Evolutionary conservation across 2,888 invertebrate genomes (phyloP).

Genomic region (Mycalesis mineus): DNA sequence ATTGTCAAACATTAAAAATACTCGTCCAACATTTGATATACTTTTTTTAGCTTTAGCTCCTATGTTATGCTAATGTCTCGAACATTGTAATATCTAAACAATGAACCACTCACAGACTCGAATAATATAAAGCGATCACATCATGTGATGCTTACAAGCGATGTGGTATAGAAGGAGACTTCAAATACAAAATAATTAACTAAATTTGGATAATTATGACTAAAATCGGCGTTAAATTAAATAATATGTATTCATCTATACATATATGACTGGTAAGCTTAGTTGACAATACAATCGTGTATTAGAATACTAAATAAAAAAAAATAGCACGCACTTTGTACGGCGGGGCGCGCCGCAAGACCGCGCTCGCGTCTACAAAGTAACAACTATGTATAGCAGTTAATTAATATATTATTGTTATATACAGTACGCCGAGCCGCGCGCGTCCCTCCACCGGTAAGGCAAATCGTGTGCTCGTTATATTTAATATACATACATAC

Average conservation of each 20-base stretch:
- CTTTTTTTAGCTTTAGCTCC: slow-evolving; percentile 34
- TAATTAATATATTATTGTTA: slow-evolving; percentile 66
- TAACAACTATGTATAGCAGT: slow-evolving; percentile 67
- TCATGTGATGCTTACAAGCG: slow-evolving; percentile 65
- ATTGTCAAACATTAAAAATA: slow-evolving; percentile 41
- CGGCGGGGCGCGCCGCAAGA: slow-evolving; percentile 43
- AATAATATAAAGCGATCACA: slow-evolving; percentile 62
- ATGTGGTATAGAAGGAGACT: slow-evolving; percentile 57
- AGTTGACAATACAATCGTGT: slow-evolving; percentile 70
- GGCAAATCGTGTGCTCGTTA: slow-evolving; percentile 63
- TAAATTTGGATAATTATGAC: slow-evolving; percentile 79
- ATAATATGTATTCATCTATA: slow-evolving; percentile 69
- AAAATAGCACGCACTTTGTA: slow-evolving; percentile 70
- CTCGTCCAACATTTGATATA: slow-evolving; percentile 46
- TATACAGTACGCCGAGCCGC: slow-evolving; percentile 65
- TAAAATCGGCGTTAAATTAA: slow-evolving; percentile 75
- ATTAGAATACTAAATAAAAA: slow-evolving; percentile 70
- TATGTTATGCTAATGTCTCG: slow-evolving; percentile 39
- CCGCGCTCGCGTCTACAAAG: slow-evolving; percentile 66
- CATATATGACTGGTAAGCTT: slow-evolving; percentile 77
- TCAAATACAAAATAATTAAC: slow-evolving; percentile 64
- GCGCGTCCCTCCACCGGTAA: slow-evolving; percentile 58
- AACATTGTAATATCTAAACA: slow-evolving; percentile 44
- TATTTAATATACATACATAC: slow-evolving; percentile 58
- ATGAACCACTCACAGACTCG: slow-evolving; percentile 51